Percentiles rank a stretch among this genome's conserved stretches.
phyloP scores from a whole-genome alignment of 2,797 vertebrate genomes.

The Rousettus madagascariensis region DNA sequence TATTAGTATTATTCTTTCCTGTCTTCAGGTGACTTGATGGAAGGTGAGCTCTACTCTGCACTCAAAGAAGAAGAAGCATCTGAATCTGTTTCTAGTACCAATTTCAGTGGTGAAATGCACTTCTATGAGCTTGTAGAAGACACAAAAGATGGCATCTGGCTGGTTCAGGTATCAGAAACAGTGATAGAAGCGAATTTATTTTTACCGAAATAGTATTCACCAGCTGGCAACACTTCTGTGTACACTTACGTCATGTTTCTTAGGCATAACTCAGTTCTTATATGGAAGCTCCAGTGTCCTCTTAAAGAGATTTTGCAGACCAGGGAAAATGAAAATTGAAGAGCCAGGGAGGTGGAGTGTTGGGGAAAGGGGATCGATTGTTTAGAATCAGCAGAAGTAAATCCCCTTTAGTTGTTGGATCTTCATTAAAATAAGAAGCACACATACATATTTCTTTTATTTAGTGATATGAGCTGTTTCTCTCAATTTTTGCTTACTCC shows the following conservation, averaged over 20 bases:
- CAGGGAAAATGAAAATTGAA: background rate
- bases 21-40: conserved; percentile 93
- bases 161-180: conserved; percentile 91
- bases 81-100: conserved; percentile 91
- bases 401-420: conserved; percentile 2
- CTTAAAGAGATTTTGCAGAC: background rate
- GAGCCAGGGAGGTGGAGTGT: background rate
- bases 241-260: background rate
- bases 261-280: background rate
- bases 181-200: conserved; percentile 46
- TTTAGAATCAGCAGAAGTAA: conserved; percentile 30
- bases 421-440: background rate
- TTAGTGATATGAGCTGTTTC: background rate
- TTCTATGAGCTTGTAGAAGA: conserved; percentile 99
- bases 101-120: conserved; percentile 98
- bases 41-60: conserved; percentile 97
- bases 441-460: background rate
- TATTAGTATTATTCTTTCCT: background rate
- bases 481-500: background rate
- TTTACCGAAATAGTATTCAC: conserved; percentile 36
- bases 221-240: background rate
- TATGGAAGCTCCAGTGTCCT: background rate
- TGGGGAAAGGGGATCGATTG: background rate
- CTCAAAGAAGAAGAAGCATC: conserved; percentile 95
- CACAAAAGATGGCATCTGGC: conserved; percentile 99